Evolutionary conservation across 2,113 vertebrate genomes (phyloP).

Genomic region (Aviceda subcristata): DNA sequence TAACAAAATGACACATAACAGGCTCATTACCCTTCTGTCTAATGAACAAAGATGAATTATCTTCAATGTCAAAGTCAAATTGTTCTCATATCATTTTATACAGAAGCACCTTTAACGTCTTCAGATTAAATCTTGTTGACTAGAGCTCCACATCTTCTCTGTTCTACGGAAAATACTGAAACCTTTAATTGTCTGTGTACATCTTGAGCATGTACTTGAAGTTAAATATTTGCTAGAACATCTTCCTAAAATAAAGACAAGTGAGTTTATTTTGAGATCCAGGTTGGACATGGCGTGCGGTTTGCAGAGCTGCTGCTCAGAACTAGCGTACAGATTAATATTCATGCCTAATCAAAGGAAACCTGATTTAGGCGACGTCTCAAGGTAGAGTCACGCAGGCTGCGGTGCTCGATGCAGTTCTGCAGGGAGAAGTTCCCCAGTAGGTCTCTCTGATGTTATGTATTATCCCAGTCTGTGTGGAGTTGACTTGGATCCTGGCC

Average conservation of each 20-base stretch:
- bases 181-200: background rate
- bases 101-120: background rate
- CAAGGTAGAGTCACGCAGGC: background rate
- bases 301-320: background rate
- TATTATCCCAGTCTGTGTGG: background rate
- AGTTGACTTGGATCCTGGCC: background rate
- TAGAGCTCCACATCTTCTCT: background rate
- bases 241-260: background rate
- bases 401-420: background rate
- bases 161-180: background rate
- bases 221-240: background rate
- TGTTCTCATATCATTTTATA: background rate
- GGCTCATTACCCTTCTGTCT: background rate
- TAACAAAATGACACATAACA: background rate
- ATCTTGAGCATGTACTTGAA: background rate
- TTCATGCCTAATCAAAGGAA: background rate
- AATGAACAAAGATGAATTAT: background rate
- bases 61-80: background rate
- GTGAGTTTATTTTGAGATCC: background rate
- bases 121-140: background rate
- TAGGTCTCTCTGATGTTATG: background rate
- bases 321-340: background rate
- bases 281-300: background rate
- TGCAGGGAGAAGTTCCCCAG: background rate
- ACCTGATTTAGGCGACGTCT: background rate